These are phyloP conservation scores for Thecophora atra DNA, from an alignment of 2,888 invertebrate genomes.

Conservation along the genomic window DNA sequence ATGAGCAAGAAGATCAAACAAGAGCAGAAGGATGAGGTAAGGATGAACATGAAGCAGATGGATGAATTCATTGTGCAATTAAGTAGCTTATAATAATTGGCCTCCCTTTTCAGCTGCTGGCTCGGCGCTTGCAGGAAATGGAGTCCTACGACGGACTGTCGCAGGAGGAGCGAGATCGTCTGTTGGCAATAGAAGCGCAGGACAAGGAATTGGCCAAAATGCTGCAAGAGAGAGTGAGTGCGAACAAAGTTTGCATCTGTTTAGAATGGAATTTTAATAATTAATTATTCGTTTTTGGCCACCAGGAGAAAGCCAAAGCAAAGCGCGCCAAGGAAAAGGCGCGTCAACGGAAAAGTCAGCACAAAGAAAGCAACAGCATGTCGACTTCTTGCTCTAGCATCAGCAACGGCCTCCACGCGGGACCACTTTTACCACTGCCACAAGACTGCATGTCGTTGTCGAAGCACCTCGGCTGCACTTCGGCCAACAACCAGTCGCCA, in stretches of 20 bases:
- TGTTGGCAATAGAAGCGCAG: slow-evolving; percentile 81
- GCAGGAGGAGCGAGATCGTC: slow-evolving; percentile 69
- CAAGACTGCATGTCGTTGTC: slow-evolving; percentile 57
- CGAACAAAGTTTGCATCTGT: neutral
- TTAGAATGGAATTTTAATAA: neutral
- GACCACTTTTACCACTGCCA: slow-evolving; percentile 60
- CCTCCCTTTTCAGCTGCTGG: slow-evolving; percentile 70
- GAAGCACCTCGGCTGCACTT: slow-evolving; percentile 40
- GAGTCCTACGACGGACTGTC: slow-evolving; percentile 73
- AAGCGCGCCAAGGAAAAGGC: slow-evolving; percentile 77
- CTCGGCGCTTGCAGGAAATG: slow-evolving; percentile 78
- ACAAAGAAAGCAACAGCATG: slow-evolving; percentile 52
- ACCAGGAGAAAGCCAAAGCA: slow-evolving; percentile 75
- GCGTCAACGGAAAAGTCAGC: slow-evolving; percentile 71
- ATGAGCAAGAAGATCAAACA: slow-evolving; percentile 72
- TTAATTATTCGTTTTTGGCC: neutral
- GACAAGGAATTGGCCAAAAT: slow-evolving; percentile 81
- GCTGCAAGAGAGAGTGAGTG: slow-evolving; percentile 72
- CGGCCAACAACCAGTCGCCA: neutral
- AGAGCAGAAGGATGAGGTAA: slow-evolving; percentile 78
- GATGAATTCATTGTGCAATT: neutral
- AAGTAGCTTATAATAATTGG: neutral
- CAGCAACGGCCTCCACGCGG: slow-evolving; percentile 55
- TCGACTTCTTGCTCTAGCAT: slow-evolving; percentile 40
- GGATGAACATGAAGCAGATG: slow-evolving; percentile 43